These are phyloP conservation scores for Microtus montanus DNA, from an alignment of 2,113 vertebrate genomes.

Conservation along the genomic window DNA sequence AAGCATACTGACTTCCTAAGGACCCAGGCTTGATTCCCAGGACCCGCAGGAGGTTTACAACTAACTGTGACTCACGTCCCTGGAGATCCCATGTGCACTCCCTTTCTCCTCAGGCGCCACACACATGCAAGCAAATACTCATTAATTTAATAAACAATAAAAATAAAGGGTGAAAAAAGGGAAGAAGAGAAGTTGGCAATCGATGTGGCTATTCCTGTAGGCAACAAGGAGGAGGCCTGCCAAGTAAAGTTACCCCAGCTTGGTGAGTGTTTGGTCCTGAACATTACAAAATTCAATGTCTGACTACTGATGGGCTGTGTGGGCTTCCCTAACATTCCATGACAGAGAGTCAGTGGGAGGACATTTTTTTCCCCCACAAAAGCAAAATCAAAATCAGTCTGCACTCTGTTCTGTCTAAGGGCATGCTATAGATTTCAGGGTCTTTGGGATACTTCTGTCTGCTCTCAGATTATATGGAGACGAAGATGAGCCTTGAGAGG, in stretches of 20 bases:
- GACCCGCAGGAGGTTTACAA: background rate
- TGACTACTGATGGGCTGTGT: background rate
- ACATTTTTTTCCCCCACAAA: background rate
- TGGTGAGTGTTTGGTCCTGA: background rate
- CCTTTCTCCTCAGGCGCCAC: rapidly evolving
- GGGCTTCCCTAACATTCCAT: too few species aligned
- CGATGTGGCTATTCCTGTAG: background rate
- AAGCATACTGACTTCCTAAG: background rate
- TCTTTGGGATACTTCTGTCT: background rate
- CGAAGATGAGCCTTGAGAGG: too few species aligned
- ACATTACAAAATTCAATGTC: background rate
- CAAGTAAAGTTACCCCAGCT: background rate
- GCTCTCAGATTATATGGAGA: background rate
- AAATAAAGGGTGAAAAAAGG: too few species aligned
- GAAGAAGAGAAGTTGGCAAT: background rate
- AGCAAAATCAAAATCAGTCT: background rate
- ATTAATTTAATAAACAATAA: background rate
- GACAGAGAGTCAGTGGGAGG: background rate
- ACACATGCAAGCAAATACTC: background rate
- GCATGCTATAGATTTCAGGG: background rate
- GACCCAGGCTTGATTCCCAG: background rate
- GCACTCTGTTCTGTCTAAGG: background rate
- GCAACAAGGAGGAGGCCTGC: background rate
- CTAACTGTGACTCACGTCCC: background rate
- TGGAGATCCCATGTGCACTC: background rate